Evolutionary conservation across 2,888 invertebrate species (phyloP).

Genomic region (Nemurella pictetii): DNA sequence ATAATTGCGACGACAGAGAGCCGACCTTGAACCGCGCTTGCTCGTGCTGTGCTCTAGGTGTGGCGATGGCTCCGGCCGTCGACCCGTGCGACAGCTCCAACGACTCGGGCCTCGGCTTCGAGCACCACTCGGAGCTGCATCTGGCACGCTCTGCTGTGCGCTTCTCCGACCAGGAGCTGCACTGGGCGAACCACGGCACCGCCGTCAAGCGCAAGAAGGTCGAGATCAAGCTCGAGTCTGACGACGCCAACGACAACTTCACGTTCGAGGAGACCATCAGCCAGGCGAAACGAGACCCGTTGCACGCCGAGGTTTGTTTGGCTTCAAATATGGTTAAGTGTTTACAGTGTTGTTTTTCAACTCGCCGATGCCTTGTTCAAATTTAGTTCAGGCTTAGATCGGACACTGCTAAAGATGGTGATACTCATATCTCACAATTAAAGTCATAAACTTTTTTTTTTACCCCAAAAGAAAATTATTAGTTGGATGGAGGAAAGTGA

Average conservation of each 20-base stretch:
- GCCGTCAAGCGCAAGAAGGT: conserved; percentile 64
- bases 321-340: too few relatives aligned
- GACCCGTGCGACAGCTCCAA: conserved; percentile 83
- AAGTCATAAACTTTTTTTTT: too few relatives aligned
- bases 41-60: conserved; percentile 49
- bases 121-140: conserved; percentile 64
- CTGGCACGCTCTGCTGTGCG: conserved; percentile 47
- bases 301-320: not conserved
- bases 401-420: too few relatives aligned
- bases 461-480: too few relatives aligned
- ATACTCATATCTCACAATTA: too few relatives aligned
- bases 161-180: conserved; percentile 46
- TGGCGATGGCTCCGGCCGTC: conserved; percentile 54
- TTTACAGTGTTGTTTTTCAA: too few relatives aligned
- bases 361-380: too few relatives aligned
- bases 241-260: conserved; percentile 71
- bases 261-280: conserved; percentile 59
- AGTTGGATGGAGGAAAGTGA: too few relatives aligned
- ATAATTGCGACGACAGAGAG: not conserved
- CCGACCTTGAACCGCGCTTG: not conserved
- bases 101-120: conserved; percentile 86
- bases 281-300: conserved; percentile 42
- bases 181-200: conserved; percentile 52
- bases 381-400: too few relatives aligned
- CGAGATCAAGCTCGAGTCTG: conserved; percentile 72